A percentile compares a stretch with the other conserved stretches of the same genome.
These are phyloP conservation scores for Passer domesticus DNA, from an alignment of 2,113 vertebrate species.

Conservation along the genomic window DNA sequence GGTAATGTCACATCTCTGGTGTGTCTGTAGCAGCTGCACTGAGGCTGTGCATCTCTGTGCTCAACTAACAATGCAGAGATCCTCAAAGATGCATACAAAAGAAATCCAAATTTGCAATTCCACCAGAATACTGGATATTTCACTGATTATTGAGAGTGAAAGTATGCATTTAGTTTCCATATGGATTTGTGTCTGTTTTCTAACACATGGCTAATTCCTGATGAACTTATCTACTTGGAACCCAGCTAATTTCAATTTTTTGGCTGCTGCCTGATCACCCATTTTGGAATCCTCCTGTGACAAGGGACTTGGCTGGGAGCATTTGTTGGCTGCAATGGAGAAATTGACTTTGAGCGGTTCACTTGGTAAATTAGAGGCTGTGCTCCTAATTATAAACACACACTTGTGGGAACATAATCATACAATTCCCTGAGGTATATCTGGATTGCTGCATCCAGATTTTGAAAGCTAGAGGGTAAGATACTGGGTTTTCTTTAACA, in stretches of 20 bases:
- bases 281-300: constrained; percentile 5
- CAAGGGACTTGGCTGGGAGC: background rate
- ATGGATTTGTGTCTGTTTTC: background rate
- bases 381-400: constrained; percentile 22
- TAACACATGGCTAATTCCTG: background rate
- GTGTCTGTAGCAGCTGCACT: background rate
- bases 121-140: background rate
- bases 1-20: background rate
- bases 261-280: background rate
- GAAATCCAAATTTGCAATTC: background rate
- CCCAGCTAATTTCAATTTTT: background rate
- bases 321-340: background rate
- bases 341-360: background rate
- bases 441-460: background rate
- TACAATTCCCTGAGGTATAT: background rate
- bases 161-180: background rate
- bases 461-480: constrained; percentile 14
- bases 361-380: constrained; percentile 29
- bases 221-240: background rate
- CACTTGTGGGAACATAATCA: background rate
- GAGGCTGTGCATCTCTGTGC: background rate
- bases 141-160: background rate
- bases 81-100: background rate
- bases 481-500: constrained; percentile 12
- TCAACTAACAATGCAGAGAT: background rate